Conservation (phyloP, 2,113 vertebrate genomes). For the Erythrolamprus reginae region DNA sequence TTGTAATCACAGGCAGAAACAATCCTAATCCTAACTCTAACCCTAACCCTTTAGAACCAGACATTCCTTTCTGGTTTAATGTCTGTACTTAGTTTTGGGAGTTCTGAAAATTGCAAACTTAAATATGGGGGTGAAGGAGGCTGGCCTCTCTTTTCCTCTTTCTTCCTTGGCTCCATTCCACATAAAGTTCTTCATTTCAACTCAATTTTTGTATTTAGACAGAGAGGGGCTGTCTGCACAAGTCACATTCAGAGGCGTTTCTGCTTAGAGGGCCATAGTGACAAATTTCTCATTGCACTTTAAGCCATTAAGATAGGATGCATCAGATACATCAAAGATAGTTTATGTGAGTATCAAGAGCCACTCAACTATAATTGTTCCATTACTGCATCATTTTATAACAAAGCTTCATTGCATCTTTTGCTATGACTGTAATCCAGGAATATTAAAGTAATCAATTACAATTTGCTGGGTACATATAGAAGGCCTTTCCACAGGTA, state of each 20-base stretch:
- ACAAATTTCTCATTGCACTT: constrained; percentile 22
- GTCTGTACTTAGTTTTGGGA: background rate
- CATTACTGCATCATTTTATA: background rate
- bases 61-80: background rate
- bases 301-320: constrained; percentile 22
- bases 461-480: background rate
- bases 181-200: background rate
- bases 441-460: background rate
- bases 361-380: background rate
- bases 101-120: background rate
- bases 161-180: background rate
- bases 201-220: background rate
- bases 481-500: background rate
- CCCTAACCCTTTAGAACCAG: background rate
- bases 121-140: background rate
- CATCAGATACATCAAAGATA: background rate
- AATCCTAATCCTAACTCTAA: background rate
- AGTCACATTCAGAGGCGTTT: background rate
- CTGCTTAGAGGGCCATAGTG: constrained; percentile 18
- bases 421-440: background rate
- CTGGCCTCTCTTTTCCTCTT: background rate
- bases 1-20: background rate
- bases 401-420: background rate
- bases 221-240: background rate
- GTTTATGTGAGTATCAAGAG: background rate